Percentiles rank a stretch among this genome's conserved stretches.
Conservation (phyloP, 2,888 invertebrate genomes). For the Rhimphoctona megacephalus region DNA sequence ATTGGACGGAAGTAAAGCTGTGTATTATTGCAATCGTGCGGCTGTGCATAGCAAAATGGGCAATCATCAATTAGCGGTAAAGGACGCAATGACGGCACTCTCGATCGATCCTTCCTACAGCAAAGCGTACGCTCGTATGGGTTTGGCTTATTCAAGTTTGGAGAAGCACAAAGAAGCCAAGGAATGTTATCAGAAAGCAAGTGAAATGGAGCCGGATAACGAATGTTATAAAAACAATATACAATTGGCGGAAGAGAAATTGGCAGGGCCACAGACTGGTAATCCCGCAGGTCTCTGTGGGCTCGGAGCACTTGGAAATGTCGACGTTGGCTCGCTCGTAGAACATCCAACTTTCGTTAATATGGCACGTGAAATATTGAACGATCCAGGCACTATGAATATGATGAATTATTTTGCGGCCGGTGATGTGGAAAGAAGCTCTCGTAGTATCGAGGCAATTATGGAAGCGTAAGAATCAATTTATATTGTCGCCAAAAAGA, state of each 20-base stretch:
- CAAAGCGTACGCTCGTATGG: conserved; percentile 97
- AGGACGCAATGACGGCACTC: conserved; percentile 96
- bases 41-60: conserved; percentile 97
- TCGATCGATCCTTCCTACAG: conserved; percentile 96
- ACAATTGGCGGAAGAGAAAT: conserved; percentile 91
- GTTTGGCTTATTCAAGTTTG: conserved; percentile 93
- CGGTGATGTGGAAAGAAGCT: conserved; percentile 78
- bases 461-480: conserved; percentile 85
- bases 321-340: conserved; percentile 89
- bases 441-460: conserved; percentile 84
- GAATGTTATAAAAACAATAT: conserved; percentile 95
- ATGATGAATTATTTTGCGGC: conserved; percentile 89
- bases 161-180: conserved; percentile 94
- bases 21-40: conserved; percentile 98
- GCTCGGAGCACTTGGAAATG: conserved; percentile 71
- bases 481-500: background rate
- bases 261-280: conserved; percentile 78
- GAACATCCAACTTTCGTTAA: conserved; percentile 93
- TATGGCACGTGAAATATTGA: conserved; percentile 94
- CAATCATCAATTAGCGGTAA: conserved; percentile 93
- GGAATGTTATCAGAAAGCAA: conserved; percentile 94
- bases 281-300: conserved; percentile 76
- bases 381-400: conserved; percentile 94
- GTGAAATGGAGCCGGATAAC: conserved; percentile 96
- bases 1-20: conserved; percentile 94